Base-by-base conservation (phyloP, 2,113 vertebrate genomes). In the Tetrao urogallus region DNA sequence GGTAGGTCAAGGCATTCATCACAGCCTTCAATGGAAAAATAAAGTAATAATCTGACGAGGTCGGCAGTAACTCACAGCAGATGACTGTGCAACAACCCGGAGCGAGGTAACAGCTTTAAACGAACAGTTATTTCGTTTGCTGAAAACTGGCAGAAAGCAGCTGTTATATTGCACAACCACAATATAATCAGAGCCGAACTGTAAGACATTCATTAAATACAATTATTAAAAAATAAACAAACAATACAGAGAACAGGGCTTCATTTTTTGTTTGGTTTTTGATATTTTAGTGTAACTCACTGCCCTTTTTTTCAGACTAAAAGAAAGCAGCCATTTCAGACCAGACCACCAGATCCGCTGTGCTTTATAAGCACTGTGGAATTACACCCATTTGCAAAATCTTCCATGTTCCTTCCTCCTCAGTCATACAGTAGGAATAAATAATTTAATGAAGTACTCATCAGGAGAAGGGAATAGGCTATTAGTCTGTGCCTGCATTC, bases 371-470 rank as follows among this genome's bases (percentile, higher is more conserved):
- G 57, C 65, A 83, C 34, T 25, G 56, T 4, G 16, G 56, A 91
- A 89, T 75, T 69, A 91, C 85, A 32, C 52, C 43, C 45, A 64
- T 76, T 77, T 96, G 88, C 65, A 86, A 92, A 95, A 92, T 7
- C 67, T 67, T 54, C 76, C 3, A 2, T 43, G 54, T 43, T 96
- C 45, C 73, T 88, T 60, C 80, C 36, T 95, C 57, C 43, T 43
- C 70, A 91, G 52, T 73, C 56, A 92, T 66, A 61, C 40, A 93
- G 71, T 88, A 93, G 60, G 63, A 94, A 96, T 96, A 94, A 97
- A 96, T 96, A 90, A 97, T 95, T 97, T 89, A 95, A 83, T 96
- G 85, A 84, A 89, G 45, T 73, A 90, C 67, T 96, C 96, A 96
- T 95, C 88, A 96, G 66, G 27, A 74, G 21, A 81, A 43, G 34